phyloP scores from a whole-genome alignment of 1,140 invertebrate genomes.

The Nasonia longicornis region DNA sequence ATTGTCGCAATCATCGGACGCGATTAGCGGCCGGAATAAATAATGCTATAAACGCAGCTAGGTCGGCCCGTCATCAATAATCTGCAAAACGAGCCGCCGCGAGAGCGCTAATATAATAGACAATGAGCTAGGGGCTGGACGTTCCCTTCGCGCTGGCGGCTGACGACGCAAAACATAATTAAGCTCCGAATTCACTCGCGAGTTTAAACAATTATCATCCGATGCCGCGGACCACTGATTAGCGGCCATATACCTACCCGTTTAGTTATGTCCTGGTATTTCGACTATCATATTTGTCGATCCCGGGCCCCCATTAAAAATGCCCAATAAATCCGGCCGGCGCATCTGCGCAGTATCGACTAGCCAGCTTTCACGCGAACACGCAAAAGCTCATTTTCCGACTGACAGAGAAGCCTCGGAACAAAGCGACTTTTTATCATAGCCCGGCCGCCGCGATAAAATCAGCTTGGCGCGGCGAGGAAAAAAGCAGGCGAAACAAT shows the following conservation, averaged over 20 bases:
- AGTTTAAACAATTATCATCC: background rate
- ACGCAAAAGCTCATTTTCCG: background rate
- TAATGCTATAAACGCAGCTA: conserved; percentile 34
- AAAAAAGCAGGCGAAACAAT: background rate
- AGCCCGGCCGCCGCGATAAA: too few species aligned
- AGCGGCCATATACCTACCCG: too few species aligned
- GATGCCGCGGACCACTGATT: background rate
- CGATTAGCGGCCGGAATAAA: conserved; percentile 30
- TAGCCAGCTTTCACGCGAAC: background rate
- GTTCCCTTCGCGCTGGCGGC: background rate
- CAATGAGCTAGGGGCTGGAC: background rate
- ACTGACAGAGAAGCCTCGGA: background rate
- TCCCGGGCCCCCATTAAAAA: too few species aligned
- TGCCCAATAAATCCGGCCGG: background rate
- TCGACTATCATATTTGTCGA: too few species aligned
- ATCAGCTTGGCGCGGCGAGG: background rate
- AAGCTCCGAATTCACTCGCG: background rate
- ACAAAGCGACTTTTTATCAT: background rate
- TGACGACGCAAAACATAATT: background rate
- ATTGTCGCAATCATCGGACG: conserved; percentile 31
- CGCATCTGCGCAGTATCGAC: too few species aligned
- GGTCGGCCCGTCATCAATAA: conserved; percentile 31
- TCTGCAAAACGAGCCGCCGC: conserved; percentile 10
- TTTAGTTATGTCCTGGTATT: too few species aligned
- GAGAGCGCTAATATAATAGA: conserved; percentile 18